Base-by-base conservation (phyloP, 1,140 invertebrate genomes). In the Pseudomyrmex sp. region DNA sequence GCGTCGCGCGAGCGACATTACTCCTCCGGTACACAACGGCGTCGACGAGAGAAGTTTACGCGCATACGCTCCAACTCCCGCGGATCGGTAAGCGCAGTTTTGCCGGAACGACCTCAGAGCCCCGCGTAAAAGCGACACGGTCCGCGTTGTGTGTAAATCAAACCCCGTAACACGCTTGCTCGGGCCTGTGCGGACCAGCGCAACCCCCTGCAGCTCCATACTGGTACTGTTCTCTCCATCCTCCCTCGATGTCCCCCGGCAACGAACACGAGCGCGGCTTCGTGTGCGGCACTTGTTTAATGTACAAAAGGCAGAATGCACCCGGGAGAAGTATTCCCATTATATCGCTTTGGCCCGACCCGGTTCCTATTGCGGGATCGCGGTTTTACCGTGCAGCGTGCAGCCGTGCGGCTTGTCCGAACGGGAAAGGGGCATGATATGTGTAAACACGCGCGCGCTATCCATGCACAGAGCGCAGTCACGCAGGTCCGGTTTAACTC, bases 271-370 rank as follows among this genome's bases (percentile, higher is more conserved):
- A 66, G 59, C 61, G 79, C 84, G 86, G 59, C 77, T 68, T 50
- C 18, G 44, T 44, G 86, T 69, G 84, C 35, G 35, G 35, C 70
- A 89, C 88, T 89, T 89, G 88, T 89, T 89, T 89, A 89, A 88
- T 75, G 87, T 75, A 80, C 87, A 86, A 89, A 88, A 86, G 88
- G 80, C 59, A 80, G 79, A 88, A 85, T 85, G 73, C 85, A 83
- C 52, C 52, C 88, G 74, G 68, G 88, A 84, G 88, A 89, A 89
- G 88, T 89, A 89, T 89, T 89, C 87, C 85, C 88, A 89, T 89
- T 89, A 89, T 89, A 89, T 89, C 61, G 88, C 85, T 89, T 85
- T 85, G 86, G 66, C 15, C 44, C 84, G 83, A 73, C 50, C 26
- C 52, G 62, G 62, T 69, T 56, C 82, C 87, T 89, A 87, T 82